A percentile compares a stretch with the other conserved stretches of the same genome.
phyloP scores from a whole-genome alignment of 2,888 invertebrate genomes.

The Ischnura elegans region DNA sequence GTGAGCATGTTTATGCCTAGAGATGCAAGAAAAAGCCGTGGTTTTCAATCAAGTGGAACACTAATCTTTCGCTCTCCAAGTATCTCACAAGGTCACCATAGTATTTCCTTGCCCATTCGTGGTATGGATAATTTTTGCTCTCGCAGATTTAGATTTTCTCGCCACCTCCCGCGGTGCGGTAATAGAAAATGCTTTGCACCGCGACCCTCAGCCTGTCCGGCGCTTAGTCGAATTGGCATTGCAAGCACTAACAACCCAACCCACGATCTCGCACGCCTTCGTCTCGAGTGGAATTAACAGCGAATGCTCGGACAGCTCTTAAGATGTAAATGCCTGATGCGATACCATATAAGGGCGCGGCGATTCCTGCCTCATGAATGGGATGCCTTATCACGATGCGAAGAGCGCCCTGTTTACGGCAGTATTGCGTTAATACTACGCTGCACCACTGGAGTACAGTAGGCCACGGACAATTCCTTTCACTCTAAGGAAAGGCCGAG shows the following conservation, averaged over 20 bases:
- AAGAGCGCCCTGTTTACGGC: not conserved
- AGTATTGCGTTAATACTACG: not conserved
- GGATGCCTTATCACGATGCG: slow-evolving; percentile 58
- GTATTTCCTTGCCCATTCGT: not conserved
- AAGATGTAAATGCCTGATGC: not conserved
- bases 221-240: not conserved
- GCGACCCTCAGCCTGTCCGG: not conserved
- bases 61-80: not conserved
- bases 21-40: not conserved
- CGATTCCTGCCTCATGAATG: slow-evolving; percentile 42
- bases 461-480: slow-evolving; percentile 65
- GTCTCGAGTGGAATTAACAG: not conserved
- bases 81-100: not conserved
- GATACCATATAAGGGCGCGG: not conserved
- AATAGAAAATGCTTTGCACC: not conserved
- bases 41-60: not conserved
- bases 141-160: not conserved
- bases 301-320: not conserved
- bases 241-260: not conserved
- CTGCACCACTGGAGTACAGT: slow-evolving; percentile 38
- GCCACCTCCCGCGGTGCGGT: not conserved
- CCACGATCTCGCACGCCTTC: not conserved
- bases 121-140: not conserved
- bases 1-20: too few relatives aligned
- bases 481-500: not conserved